Evolutionary conservation across 2,888 invertebrate genomes (phyloP).

Genomic region (Andrena marginata): DNA sequence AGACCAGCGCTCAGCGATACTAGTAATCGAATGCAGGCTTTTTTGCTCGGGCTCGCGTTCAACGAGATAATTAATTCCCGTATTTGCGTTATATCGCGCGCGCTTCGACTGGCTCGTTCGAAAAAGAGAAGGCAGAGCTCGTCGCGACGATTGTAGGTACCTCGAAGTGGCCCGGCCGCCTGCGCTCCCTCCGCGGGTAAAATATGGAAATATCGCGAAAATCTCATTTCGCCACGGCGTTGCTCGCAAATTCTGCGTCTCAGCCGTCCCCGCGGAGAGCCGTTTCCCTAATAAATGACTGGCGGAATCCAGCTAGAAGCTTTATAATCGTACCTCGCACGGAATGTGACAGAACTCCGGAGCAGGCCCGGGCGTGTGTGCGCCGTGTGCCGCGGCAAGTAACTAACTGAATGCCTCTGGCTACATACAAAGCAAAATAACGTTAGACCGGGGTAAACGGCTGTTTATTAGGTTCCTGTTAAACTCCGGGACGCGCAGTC

Average conservation of each 20-base stretch:
- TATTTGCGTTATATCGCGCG: slow-evolving; percentile 22
- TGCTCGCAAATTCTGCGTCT: slow-evolving; percentile 49
- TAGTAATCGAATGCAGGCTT: not conserved
- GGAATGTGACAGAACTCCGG: slow-evolving; percentile 53
- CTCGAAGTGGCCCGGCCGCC: slow-evolving; percentile 10
- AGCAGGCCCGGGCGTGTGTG: slow-evolving; percentile 10
- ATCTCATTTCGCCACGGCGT: slow-evolving; percentile 46
- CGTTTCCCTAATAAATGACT: slow-evolving; percentile 60
- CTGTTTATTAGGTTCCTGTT: slow-evolving; percentile 66
- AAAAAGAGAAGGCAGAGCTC: not conserved
- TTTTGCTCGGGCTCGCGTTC: not conserved
- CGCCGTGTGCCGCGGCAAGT: slow-evolving; percentile 21
- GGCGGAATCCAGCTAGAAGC: slow-evolving; percentile 59
- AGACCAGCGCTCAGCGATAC: no score
- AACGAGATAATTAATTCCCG: slow-evolving; percentile 38
- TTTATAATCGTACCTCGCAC: slow-evolving; percentile 63
- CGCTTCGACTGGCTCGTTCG: not conserved
- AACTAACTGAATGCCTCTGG: slow-evolving; percentile 50
- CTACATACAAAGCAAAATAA: slow-evolving; percentile 56
- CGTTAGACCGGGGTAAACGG: slow-evolving; percentile 63
- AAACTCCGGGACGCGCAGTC: slow-evolving; percentile 46
- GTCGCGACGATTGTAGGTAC: not conserved
- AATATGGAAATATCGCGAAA: slow-evolving; percentile 61
- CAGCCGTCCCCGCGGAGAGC: slow-evolving; percentile 27
- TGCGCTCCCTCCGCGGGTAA: slow-evolving; percentile 29